A percentile compares a stretch with the other conserved stretches of the same genome.
Conservation (phyloP, 2,888 invertebrate species). For the Drosophila colorata region DNA sequence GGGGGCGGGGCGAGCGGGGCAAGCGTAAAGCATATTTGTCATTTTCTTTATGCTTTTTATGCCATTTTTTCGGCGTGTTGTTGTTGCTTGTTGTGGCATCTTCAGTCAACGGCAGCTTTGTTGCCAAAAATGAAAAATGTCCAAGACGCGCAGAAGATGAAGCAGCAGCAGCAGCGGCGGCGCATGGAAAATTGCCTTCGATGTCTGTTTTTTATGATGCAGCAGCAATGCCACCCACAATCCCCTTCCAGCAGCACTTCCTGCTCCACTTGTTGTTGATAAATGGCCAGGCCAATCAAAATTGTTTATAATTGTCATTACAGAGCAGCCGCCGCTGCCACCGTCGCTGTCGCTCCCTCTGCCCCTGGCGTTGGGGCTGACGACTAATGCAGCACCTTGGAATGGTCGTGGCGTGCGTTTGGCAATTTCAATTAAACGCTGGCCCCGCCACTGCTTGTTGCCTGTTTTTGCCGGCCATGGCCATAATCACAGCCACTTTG, state of each 20-base stretch:
- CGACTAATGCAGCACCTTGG: constrained; percentile 80
- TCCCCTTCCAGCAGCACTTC: not conserved
- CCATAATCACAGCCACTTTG: constrained; percentile 77
- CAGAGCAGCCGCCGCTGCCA: not conserved
- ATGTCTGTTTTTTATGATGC: constrained; percentile 74
- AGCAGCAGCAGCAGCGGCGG: constrained; percentile 3
- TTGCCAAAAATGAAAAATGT: constrained; percentile 61
- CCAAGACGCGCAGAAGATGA: constrained; percentile 15
- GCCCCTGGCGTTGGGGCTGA: constrained; percentile 60
- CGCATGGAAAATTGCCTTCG: constrained; percentile 43
- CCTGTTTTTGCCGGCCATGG: constrained; percentile 43
- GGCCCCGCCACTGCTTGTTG: constrained; percentile 1
- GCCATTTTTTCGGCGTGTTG: constrained; percentile 8
- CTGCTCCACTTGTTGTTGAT: constrained; percentile 54
- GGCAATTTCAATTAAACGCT: constrained; percentile 78
- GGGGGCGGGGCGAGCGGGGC: too few species aligned
- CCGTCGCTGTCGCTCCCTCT: not conserved
- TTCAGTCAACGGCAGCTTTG: constrained; percentile 45
- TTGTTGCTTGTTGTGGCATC: constrained; percentile 31
- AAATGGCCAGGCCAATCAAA: constrained; percentile 73
- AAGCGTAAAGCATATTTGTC: constrained; percentile 53
- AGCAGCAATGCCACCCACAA: not conserved
- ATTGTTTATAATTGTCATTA: constrained; percentile 78
- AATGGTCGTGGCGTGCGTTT: constrained; percentile 78
- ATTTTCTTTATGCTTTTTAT: constrained; percentile 46